Base-by-base conservation (phyloP, 2,888 invertebrate genomes). In the Megalurothrips usitatus region DNA sequence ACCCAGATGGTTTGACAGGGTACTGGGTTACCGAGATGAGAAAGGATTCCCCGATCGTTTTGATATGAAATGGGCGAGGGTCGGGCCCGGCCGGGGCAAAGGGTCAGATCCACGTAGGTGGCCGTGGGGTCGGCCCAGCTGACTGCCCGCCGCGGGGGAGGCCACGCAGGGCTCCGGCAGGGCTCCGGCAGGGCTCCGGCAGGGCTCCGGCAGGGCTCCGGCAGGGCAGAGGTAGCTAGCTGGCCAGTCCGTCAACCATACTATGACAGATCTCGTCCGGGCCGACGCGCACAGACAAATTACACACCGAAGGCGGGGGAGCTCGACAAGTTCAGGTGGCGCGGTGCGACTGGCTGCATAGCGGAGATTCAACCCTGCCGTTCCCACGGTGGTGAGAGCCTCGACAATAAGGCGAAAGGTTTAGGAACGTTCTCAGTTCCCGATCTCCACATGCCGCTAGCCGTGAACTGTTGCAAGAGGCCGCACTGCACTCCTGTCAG, bases 41-140 rank as follows among this genome's bases (percentile, higher is more conserved):
- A 58, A 17, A 14, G 58, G 68, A 26, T 10, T 26, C 23, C 68
- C 68, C 23, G 68, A 75, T 75, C 68, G 68, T 23, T 75, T 75
- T 75, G 68, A 75, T 75, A 75, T 75, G 26, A 75, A 75, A 58
- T 58, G 68, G 68, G 68, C 23, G 68, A 11, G 68, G 68, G 23
- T 26, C 68, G 68, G 68, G 23, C n/a, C 23, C 23, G 23, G 23
- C n/a, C 9, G 23, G 68, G 68, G 68, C 68, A 68, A 58, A 26
- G 68, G 68, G 68, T 23, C 68, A 75, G 68, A 75, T 75, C 68
- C 23, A 26, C 12, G 68, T 75, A 75, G 68, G 68, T 58, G 58
- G 58, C 58, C 58, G 58, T 43, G 6, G 34, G 34, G n/a, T n/a
- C n/a, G n/a, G n/a, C n/a, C n/a, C n/a, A n/a, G n/a, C n/a, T n/a